A percentile compares a stretch with the other conserved stretches of the same genome.
phyloP scores from a whole-genome alignment of 2,113 vertebrate genomes.

The Xiphophorus couchianus region DNA sequence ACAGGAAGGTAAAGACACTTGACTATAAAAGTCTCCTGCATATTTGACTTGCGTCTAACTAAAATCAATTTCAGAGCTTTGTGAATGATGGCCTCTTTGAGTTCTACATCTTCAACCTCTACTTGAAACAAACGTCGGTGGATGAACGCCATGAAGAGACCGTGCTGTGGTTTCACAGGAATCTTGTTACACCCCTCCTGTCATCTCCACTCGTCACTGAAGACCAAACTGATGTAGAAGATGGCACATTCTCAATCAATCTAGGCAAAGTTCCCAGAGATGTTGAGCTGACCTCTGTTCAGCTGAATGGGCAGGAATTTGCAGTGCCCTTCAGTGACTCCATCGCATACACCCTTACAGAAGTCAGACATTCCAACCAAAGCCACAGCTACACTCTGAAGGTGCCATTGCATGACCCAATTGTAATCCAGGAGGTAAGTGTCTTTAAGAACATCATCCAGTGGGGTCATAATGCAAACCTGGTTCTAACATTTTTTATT shows the following conservation, averaged over 20 bases:
- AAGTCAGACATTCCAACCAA: conserved; percentile 29
- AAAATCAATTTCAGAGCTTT: conserved; percentile 52
- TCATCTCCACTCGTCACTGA: background rate
- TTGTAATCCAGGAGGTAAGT: conserved; percentile 49
- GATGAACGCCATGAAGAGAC: conserved; percentile 33
- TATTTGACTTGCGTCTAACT: background rate
- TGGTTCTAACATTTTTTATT: background rate
- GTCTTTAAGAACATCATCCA: background rate
- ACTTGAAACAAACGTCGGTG: conserved; percentile 56
- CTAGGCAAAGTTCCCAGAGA: conserved; percentile 67
- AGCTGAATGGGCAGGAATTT: conserved; percentile 49
- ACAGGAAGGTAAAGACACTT: conserved; percentile 56
- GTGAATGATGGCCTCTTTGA: conserved; percentile 43
- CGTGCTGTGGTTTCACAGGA: conserved; percentile 33
- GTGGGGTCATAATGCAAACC: background rate
- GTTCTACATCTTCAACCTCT: conserved; percentile 54
- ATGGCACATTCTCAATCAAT: conserved; percentile 50
- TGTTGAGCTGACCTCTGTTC: conserved; percentile 40
- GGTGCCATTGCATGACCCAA: conserved; percentile 60
- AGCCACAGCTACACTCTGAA: conserved; percentile 58
- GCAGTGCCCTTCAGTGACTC: background rate
- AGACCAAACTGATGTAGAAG: conserved; percentile 42
- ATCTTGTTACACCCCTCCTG: conserved; percentile 52
- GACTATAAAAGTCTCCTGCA: background rate
- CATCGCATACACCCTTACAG: background rate